These are phyloP conservation scores for Rhadina sibilatrix DNA, from an alignment of 2,113 vertebrate species.

Conservation along the genomic window DNA sequence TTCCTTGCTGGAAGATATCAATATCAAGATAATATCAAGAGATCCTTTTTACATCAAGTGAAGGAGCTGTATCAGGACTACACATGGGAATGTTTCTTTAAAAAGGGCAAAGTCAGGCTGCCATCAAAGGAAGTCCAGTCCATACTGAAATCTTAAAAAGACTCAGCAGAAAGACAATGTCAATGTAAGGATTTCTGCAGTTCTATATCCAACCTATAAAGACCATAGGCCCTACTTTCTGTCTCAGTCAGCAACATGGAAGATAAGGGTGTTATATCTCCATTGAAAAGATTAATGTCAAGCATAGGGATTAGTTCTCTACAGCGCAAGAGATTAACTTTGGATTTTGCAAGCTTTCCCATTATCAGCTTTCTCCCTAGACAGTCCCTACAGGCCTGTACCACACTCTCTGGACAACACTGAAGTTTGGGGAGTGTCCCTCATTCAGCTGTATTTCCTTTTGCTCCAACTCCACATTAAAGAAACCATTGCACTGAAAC, in stretches of 20 bases:
- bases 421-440: background rate
- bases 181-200: background rate
- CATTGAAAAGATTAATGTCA: slow-evolving; percentile 55
- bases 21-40: background rate
- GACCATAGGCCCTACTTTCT: slow-evolving; percentile 19
- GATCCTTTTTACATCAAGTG: background rate
- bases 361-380: slow-evolving; percentile 5
- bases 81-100: background rate
- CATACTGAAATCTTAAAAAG: background rate
- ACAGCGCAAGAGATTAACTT: slow-evolving; percentile 31
- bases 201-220: background rate
- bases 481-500: background rate
- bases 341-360: slow-evolving; percentile 38
- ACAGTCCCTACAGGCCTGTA: background rate
- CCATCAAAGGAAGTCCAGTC: background rate
- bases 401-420: background rate
- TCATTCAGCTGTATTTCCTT: background rate
- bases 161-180: background rate
- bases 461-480: background rate
- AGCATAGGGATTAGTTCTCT: slow-evolving; percentile 48
- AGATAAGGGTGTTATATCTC: slow-evolving; percentile 26
- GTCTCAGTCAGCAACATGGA: slow-evolving; percentile 34
- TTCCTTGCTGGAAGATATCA: background rate
- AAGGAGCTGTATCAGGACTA: background rate
- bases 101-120: background rate